Evolutionary conservation across 1,140 invertebrate genomes (phyloP).

Genomic region (Panagrolaimus sp.): DNA sequence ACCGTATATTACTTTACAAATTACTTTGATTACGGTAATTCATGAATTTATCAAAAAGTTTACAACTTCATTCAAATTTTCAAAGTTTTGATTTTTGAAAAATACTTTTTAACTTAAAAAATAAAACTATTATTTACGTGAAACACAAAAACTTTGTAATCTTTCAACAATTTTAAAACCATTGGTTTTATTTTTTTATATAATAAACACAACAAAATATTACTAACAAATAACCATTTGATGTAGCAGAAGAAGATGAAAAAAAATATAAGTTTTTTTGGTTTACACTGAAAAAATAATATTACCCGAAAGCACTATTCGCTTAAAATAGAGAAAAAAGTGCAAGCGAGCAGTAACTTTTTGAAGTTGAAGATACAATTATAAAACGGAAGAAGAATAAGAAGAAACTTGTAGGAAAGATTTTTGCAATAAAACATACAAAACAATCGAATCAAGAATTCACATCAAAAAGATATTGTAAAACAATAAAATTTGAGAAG

Average conservation of each 20-base stretch:
- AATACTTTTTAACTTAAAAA: no score
- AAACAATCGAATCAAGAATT: not conserved
- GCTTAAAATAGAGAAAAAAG: not conserved
- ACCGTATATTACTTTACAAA: no score
- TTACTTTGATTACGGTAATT: no score
- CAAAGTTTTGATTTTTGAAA: no score
- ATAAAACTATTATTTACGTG: no score
- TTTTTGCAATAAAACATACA: not conserved
- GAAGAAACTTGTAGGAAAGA: not conserved
- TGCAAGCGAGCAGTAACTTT: constrained; percentile 2
- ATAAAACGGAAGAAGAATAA: constrained; percentile 1
- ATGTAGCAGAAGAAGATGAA: not conserved
- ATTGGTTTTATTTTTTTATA: not conserved
- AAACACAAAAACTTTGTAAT: no score
- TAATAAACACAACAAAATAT: constrained; percentile 3
- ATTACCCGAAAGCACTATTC: no score
- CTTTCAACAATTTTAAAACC: not conserved
- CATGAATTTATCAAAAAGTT: no score
- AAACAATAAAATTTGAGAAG: not conserved
- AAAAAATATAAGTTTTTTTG: constrained; percentile 16
- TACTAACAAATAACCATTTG: not conserved
- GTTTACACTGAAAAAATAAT: not conserved
- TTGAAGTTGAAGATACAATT: not conserved
- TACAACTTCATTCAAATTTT: no score
- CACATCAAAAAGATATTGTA: not conserved